Conservation (phyloP, 2,888 invertebrate genomes). For the Oscheius sp. region DNA sequence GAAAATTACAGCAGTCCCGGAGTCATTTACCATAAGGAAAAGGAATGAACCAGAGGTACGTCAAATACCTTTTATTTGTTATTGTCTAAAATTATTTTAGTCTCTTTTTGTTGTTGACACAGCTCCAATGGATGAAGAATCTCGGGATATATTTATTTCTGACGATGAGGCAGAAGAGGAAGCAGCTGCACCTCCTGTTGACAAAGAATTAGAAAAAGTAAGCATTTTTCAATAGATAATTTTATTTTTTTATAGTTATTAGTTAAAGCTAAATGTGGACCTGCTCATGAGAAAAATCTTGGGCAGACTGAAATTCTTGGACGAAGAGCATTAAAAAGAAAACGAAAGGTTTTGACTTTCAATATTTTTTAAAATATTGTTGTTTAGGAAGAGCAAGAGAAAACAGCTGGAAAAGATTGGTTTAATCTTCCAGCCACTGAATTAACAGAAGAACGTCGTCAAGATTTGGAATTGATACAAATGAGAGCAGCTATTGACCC, state of each 20-base stretch:
- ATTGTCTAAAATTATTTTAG: neutral
- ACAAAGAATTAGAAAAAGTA: conserved; percentile 21
- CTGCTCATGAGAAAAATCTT: conserved; percentile 29
- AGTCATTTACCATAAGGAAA: conserved; percentile 12
- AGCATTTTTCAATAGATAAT: neutral
- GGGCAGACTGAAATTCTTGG: conserved; percentile 6
- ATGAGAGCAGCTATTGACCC: conserved; percentile 90
- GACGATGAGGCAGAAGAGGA: conserved; percentile 10
- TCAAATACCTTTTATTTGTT: neutral
- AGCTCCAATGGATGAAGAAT: conserved; percentile 2
- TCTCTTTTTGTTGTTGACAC: neutral
- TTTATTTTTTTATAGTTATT: conserved; percentile 24
- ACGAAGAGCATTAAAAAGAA: conserved; percentile 26
- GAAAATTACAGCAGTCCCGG: conserved; percentile 27
- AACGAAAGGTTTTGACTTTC: conserved; percentile 17
- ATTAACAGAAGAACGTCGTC: conserved; percentile 83
- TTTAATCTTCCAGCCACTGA: conserved; percentile 87
- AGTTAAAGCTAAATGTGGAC: conserved; percentile 32
- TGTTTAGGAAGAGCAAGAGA: conserved; percentile 81
- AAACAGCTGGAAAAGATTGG: conserved; percentile 89
- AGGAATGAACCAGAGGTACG: conserved; percentile 5
- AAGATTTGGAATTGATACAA: conserved; percentile 87
- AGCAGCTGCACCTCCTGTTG: neutral
- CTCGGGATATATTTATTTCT: neutral
- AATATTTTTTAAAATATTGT: neutral